Conservation (phyloP, 2,113 vertebrate species). For the Xenus cinereus region DNA sequence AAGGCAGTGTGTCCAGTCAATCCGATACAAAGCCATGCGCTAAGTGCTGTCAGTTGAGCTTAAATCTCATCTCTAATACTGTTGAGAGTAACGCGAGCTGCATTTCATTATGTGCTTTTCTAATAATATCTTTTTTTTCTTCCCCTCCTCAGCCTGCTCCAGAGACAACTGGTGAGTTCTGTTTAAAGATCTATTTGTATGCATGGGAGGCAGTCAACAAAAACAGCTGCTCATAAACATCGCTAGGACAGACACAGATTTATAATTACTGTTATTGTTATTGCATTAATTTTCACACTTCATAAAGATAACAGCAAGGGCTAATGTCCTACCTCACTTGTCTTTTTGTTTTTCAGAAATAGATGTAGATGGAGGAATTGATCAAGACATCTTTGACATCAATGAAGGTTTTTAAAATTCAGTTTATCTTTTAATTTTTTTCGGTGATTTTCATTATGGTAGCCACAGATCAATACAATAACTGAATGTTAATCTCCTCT, state of each 20-base stretch:
- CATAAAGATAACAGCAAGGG: slow-evolving; percentile 50
- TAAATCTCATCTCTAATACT: neutral
- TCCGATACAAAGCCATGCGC: neutral
- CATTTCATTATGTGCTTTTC: slow-evolving; percentile 17
- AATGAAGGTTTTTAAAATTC: slow-evolving; percentile 84
- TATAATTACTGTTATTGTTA: slow-evolving; percentile 61
- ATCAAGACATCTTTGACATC: slow-evolving; percentile 90
- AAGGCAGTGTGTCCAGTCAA: neutral
- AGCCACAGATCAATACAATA: neutral
- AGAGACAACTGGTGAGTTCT: slow-evolving; percentile 75
- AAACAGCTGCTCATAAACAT: slow-evolving; percentile 47
- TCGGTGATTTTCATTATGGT: neutral
- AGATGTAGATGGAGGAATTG: slow-evolving; percentile 83
- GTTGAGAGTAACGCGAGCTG: neutral
- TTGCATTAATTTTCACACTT: slow-evolving; percentile 61
- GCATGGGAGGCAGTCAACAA: slow-evolving; percentile 18
- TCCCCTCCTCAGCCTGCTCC: slow-evolving; percentile 64
- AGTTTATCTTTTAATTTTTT: neutral
- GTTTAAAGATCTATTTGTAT: slow-evolving; percentile 54
- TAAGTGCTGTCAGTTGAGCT: slow-evolving; percentile 10
- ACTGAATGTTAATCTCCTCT: neutral
- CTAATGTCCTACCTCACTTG: slow-evolving; percentile 36
- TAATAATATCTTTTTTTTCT: slow-evolving; percentile 61
- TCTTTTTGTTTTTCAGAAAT: slow-evolving; percentile 73
- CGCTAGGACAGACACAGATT: slow-evolving; percentile 28